phyloP scores from a whole-genome alignment of 2,797 vertebrate species.

The Arctocebus calabarensis region DNA sequence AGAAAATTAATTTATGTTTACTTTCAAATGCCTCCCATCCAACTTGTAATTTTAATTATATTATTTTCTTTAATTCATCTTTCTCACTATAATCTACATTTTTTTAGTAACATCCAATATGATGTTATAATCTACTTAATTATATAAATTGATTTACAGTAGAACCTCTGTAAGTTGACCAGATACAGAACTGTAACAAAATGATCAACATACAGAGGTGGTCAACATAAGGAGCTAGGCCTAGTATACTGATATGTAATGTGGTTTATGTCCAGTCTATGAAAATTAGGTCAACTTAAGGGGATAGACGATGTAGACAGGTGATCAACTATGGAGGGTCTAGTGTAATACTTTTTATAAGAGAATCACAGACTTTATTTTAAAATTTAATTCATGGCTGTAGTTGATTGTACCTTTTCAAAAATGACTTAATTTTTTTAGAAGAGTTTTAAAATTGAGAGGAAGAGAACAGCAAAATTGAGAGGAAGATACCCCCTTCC shows the following conservation, averaged over 20 bases:
- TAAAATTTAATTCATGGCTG: neutral
- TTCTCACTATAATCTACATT: neutral
- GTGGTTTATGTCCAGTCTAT: too few relatives aligned
- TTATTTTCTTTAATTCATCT: neutral
- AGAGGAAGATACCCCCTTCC: neutral
- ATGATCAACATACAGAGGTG: too few relatives aligned
- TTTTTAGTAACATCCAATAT: neutral
- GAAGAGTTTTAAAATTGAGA: neutral
- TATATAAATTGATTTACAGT: neutral
- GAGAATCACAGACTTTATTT: neutral
- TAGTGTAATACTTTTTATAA: neutral
- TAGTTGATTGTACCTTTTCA: neutral
- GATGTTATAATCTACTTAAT: neutral
- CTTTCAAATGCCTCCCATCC: neutral
- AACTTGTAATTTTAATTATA: slow-evolving; percentile 28
- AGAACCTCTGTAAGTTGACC: too few relatives aligned
- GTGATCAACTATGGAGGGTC: too few relatives aligned
- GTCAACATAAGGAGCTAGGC: too few relatives aligned
- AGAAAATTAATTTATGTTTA: slow-evolving; percentile 26
- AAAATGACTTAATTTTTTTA: neutral
- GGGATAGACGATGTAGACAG: too few relatives aligned
- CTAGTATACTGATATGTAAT: too few relatives aligned
- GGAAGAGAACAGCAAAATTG: neutral
- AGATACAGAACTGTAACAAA: too few relatives aligned
- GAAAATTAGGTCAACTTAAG: too few relatives aligned